Percentiles rank a stretch among this genome's conserved stretches.
Conservation (phyloP, 1,140 invertebrate species). For the Medauroidea extradentata region DNA sequence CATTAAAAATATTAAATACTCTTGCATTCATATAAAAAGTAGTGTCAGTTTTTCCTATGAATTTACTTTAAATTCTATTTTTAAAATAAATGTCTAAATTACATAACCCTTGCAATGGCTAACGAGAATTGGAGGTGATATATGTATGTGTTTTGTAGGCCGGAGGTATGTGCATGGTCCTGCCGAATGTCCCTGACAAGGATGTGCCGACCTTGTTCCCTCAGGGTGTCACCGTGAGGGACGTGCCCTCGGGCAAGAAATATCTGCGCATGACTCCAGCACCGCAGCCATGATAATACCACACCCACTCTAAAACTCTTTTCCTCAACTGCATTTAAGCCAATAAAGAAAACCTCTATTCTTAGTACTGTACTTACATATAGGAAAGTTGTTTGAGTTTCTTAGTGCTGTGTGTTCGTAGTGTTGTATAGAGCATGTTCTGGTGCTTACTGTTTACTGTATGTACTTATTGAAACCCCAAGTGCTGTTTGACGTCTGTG, state of each 20-base stretch:
- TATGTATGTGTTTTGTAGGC: slow-evolving; percentile 40
- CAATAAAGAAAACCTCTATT: too few relatives aligned
- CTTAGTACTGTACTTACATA: too few relatives aligned
- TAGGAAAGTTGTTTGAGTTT: too few relatives aligned
- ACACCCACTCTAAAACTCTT: too few relatives aligned
- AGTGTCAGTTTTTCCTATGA: background rate
- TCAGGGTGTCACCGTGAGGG: slow-evolving; percentile 56
- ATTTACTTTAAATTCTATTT: background rate
- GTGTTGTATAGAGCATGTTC: too few relatives aligned
- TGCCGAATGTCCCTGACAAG: slow-evolving; percentile 66
- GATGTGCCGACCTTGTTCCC: slow-evolving; percentile 66
- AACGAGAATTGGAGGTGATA: background rate
- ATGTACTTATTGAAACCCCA: too few relatives aligned
- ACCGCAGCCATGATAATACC: slow-evolving; percentile 49
- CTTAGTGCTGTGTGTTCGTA: too few relatives aligned
- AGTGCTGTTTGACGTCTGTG: too few relatives aligned
- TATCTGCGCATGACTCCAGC: slow-evolving; percentile 69
- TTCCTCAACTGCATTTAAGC: too few relatives aligned
- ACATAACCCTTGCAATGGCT: background rate
- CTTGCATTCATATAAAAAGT: background rate
- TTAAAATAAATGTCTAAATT: background rate
- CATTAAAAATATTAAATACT: background rate
- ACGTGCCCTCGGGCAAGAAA: slow-evolving; percentile 73
- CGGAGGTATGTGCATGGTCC: slow-evolving; percentile 79
- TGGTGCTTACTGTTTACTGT: too few relatives aligned